Conservation (phyloP, 2,888 invertebrate species). For the Zygogramma bicolorata region DNA sequence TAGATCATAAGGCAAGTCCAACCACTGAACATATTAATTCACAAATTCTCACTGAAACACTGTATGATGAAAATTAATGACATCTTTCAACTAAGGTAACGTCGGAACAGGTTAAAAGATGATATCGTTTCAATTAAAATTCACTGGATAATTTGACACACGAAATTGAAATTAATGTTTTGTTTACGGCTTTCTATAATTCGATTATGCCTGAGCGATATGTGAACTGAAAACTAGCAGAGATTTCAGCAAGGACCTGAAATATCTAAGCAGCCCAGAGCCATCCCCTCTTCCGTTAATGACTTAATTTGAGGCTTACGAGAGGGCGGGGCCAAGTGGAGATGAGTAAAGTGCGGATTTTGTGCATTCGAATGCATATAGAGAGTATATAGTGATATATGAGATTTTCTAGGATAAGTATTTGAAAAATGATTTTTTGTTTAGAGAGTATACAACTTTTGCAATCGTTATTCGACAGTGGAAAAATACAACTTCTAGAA, state of each 20-base stretch:
- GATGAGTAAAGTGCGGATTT: constrained; percentile 2
- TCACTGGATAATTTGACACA: constrained; percentile 51
- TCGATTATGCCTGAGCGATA: constrained; percentile 39
- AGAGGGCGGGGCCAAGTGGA: constrained; percentile 56
- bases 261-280: constrained; percentile 55
- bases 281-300: constrained; percentile 50
- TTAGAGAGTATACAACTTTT: too few relatives aligned
- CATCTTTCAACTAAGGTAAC: constrained; percentile 16
- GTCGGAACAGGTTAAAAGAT: constrained; percentile 30
- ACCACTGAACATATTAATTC: constrained; percentile 4
- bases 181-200: constrained; percentile 58
- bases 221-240: constrained; percentile 58
- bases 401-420: too few relatives aligned
- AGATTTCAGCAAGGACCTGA: constrained; percentile 57
- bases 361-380: neutral
- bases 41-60: constrained; percentile 11
- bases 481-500: too few relatives aligned
- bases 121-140: constrained; percentile 32
- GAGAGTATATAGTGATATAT: too few relatives aligned
- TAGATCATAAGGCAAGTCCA: neutral
- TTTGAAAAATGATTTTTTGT: too few relatives aligned
- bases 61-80: constrained; percentile 9
- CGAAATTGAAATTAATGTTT: constrained; percentile 64
- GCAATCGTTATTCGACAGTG: too few relatives aligned
- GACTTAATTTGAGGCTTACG: constrained; percentile 57